phyloP scores from a whole-genome alignment of 2,113 vertebrate genomes.

The Tetrao urogallus region DNA sequence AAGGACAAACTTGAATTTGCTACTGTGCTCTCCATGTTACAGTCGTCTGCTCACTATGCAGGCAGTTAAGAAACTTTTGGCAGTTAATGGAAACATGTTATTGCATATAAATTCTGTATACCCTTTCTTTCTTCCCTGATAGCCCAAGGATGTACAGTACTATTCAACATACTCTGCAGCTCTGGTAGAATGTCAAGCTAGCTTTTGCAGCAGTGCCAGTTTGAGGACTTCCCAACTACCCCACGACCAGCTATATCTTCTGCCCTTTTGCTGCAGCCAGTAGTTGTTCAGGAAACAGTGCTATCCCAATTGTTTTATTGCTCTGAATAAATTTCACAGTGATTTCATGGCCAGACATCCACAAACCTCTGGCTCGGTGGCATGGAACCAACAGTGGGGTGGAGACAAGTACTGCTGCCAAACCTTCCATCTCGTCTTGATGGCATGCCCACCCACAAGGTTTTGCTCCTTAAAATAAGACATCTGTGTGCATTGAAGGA shows the following conservation, averaged over 20 bases:
- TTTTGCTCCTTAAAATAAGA: neutral
- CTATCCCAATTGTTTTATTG: neutral
- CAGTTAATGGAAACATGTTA: neutral
- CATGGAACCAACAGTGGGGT: neutral
- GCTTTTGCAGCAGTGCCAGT: neutral
- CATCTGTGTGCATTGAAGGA: neutral
- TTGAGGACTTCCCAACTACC: neutral
- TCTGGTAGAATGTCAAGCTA: neutral
- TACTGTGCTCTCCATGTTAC: neutral
- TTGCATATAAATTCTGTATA: neutral
- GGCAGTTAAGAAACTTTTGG: neutral
- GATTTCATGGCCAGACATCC: neutral
- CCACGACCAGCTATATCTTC: neutral
- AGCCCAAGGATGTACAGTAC: neutral
- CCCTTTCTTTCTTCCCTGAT: neutral
- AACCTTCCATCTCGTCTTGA: neutral
- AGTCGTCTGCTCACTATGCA: accelerated
- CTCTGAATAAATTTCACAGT: neutral
- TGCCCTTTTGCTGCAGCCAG: neutral
- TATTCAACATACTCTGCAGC: neutral
- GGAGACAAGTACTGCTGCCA: neutral
- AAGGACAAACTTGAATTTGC: neutral
- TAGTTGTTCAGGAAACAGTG: neutral
- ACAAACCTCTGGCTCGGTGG: neutral
- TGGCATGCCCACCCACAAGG: neutral